These are phyloP conservation scores for Hypomecis atomaria DNA, from an alignment of 2,888 invertebrate species.

Conservation along the genomic window DNA sequence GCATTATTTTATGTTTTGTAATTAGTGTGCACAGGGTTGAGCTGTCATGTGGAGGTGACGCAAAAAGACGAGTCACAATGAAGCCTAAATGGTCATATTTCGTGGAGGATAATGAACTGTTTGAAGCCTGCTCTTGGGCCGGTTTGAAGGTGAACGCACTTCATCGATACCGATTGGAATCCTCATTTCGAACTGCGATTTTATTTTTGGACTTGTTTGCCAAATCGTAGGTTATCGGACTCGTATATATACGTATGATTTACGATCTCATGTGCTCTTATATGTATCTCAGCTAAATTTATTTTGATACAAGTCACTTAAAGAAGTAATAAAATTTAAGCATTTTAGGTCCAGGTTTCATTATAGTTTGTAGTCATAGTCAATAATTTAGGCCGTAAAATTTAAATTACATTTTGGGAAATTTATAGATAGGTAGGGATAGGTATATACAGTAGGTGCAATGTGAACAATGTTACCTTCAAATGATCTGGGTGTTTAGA, in stretches of 20 bases:
- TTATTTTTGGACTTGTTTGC: conserved; percentile 74
- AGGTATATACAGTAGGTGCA: background rate
- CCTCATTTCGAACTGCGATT: conserved; percentile 66
- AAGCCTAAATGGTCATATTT: conserved; percentile 63
- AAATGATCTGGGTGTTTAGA: no score
- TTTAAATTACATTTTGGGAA: conserved; percentile 16
- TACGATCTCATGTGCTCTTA: conserved; percentile 61
- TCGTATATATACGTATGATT: conserved; percentile 57
- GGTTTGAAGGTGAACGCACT: conserved; percentile 81
- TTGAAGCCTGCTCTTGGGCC: conserved; percentile 66
- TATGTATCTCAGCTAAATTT: conserved; percentile 33
- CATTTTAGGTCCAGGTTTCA: conserved; percentile 5
- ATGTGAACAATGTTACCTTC: no score
- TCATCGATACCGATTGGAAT: conserved; percentile 69
- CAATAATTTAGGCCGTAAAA: conserved; percentile 25
- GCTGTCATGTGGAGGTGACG: conserved; percentile 44
- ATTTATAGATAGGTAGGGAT: background rate
- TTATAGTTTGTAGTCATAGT: conserved; percentile 16
- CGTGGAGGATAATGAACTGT: conserved; percentile 78
- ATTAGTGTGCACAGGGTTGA: conserved; percentile 29
- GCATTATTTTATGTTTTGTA: background rate
- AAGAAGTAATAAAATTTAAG: conserved; percentile 16
- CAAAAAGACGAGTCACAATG: conserved; percentile 50
- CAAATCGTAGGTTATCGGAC: conserved; percentile 75
- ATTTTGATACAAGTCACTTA: conserved; percentile 32